Conservation (phyloP, 2,888 invertebrate genomes). For the Melanostoma mellinum region DNA sequence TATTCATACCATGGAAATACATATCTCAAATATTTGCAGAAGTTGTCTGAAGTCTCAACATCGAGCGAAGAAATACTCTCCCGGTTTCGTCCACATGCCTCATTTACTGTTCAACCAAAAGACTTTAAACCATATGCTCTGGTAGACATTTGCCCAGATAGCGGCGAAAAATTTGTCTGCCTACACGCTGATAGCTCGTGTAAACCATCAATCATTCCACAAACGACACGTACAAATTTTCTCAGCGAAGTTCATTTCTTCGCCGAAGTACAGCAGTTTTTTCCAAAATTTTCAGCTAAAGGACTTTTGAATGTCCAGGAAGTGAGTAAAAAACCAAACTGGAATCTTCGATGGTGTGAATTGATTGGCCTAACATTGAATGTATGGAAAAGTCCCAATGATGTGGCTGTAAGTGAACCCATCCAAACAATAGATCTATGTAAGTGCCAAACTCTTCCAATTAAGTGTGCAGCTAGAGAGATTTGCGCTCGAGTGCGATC, state of each 20-base stretch:
- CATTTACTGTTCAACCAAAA: conserved; percentile 76
- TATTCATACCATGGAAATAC: neutral
- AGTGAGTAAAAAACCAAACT: conserved; percentile 80
- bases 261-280: conserved; percentile 59
- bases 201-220: conserved; percentile 74
- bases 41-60: conserved; percentile 67
- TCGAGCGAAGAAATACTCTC: conserved; percentile 78
- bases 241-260: conserved; percentile 75
- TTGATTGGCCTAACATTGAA: conserved; percentile 81
- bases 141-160: conserved; percentile 71
- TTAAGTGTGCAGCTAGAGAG: conserved; percentile 81
- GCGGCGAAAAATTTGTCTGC: conserved; percentile 74
- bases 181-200: conserved; percentile 76
- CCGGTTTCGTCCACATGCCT: conserved; percentile 80
- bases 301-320: conserved; percentile 84
- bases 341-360: conserved; percentile 84
- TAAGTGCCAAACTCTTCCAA: conserved; percentile 77
- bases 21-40: conserved; percentile 39
- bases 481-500: conserved; percentile 83
- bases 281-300: conserved; percentile 76
- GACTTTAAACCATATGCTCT: conserved; percentile 78
- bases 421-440: conserved; percentile 81
- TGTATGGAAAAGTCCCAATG: conserved; percentile 83
- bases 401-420: conserved; percentile 79
- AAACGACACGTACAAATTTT: conserved; percentile 77